phyloP scores from a whole-genome alignment of 2,797 vertebrate species.

The Clarias platycephalus region DNA sequence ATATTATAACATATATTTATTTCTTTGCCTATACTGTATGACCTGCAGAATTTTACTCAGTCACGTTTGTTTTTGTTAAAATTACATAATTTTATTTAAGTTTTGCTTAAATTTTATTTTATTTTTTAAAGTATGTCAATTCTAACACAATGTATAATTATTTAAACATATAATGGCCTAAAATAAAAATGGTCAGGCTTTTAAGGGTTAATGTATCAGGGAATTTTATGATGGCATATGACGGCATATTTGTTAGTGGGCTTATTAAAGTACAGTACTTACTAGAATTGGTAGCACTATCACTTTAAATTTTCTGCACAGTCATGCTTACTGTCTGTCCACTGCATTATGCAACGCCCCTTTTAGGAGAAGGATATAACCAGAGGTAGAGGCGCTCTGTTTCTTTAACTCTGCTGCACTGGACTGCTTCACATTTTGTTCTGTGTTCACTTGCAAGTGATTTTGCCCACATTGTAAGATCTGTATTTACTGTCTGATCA shows the following conservation, averaged over 20 bases:
- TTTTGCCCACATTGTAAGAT: neutral
- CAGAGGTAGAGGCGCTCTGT: neutral
- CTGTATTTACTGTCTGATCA: neutral
- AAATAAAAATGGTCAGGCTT: too few species aligned
- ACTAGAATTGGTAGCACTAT: neutral
- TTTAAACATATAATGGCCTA: too few species aligned
- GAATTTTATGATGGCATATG: neutral
- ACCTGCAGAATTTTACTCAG: too few species aligned
- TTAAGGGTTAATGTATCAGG: neutral
- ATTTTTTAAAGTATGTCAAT: too few species aligned
- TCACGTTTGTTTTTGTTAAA: too few species aligned
- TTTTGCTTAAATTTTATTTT: too few species aligned
- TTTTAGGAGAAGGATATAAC: neutral
- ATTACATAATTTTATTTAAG: too few species aligned
- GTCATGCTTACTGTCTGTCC: conserved; percentile 54
- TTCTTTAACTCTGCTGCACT: neutral
- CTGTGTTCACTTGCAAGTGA: neutral
- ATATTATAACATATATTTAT: too few species aligned
- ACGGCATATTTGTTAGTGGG: neutral
- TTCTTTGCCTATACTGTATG: too few species aligned
- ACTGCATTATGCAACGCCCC: conserved; percentile 39
- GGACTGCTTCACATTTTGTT: neutral
- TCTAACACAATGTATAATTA: too few species aligned
- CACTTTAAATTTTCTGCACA: conserved; percentile 53
- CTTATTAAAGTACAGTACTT: neutral